Base-by-base conservation (phyloP, 1,140 invertebrate genomes). In the Oncopeltus fasciatus region DNA sequence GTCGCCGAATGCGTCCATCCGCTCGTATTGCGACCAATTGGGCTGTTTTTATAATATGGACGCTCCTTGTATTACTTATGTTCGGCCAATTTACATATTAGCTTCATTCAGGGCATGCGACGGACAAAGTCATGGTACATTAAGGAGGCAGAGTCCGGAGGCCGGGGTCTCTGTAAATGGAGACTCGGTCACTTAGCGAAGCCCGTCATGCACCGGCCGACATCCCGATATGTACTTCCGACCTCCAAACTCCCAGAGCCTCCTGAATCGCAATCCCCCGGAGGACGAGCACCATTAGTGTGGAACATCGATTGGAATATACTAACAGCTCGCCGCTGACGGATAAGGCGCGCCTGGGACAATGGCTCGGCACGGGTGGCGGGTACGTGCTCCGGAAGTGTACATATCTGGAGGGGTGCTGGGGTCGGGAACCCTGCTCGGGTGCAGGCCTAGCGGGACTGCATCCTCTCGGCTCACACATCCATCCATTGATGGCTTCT, bases 291-390 rank as follows among this genome's bases (percentile, higher is more conserved):
- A 18, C 21, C 21, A 53, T 53, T 53, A 53, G 49, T 24, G 18
- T 18, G 24, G 49, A 53, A 53, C 49, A 53, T 53, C 26, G 49
- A 53, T 53, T 53, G 24, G 49, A 53, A 53, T 53, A 53, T 53
- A 53, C 21, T 53, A 53, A 53, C 49, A 53, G 49, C 14, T 3
- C 12, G 49, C 20, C 1, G 49, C 49, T 24, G 49, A 53, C 20
- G 49, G 5, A 14, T 38, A 38, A 38, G 31, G 31, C 24, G 24
- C 14, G 49, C 24, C 49, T 18, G 49, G 49, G 49, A 46, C 44
- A 46, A 46, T 26, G 49, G 49, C 31, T 8, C n/a, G 31, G 14
- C 31, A 38, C 5, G 5, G 31, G 31, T 14, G 31, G 31, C 14
- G 31, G 9, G 24, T 53, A 53, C 49, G 49, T 53, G 49, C 20